A percentile compares a stretch with the other conserved stretches of the same genome.
Conservation (phyloP, 2,113 vertebrate species). For the Sphaerodactylus townsendi region DNA sequence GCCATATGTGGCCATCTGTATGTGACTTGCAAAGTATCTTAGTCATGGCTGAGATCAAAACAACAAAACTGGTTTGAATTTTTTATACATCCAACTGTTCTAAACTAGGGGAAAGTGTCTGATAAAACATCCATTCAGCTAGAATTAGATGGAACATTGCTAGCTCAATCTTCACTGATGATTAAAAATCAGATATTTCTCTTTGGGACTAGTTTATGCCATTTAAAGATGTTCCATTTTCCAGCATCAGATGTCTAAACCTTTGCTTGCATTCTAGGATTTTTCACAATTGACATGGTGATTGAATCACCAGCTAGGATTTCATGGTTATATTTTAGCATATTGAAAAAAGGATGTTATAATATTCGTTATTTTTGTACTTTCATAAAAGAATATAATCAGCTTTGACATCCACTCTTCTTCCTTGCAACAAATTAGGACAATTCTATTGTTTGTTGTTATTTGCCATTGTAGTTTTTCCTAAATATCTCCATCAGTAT, state of each 20-base stretch:
- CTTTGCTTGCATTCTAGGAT: slow-evolving; percentile 27
- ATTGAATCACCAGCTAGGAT: slow-evolving; percentile 37
- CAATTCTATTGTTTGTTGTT: slow-evolving; percentile 52
- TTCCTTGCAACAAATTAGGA: slow-evolving; percentile 58
- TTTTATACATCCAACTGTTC: slow-evolving; percentile 42
- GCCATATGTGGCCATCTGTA: slow-evolving; percentile 48
- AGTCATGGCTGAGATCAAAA: slow-evolving; percentile 27
- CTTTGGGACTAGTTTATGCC: neutral
- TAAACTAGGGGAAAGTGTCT: slow-evolving; percentile 8
- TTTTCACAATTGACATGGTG: slow-evolving; percentile 39
- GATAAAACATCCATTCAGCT: slow-evolving; percentile 41
- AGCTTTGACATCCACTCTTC: slow-evolving; percentile 45
- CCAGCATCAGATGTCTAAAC: slow-evolving; percentile 13
- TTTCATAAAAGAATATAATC: slow-evolving; percentile 29
- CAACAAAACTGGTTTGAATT: slow-evolving; percentile 32
- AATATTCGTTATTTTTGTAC: slow-evolving; percentile 19
- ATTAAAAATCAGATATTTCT: slow-evolving; percentile 39
- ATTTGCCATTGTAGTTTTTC: slow-evolving; percentile 43
- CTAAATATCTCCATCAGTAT: slow-evolving; percentile 46
- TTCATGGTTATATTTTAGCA: slow-evolving; percentile 41
- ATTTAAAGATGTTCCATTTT: slow-evolving; percentile 38
- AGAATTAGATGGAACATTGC: slow-evolving; percentile 36
- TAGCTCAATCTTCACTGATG: slow-evolving; percentile 20
- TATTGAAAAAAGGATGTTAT: slow-evolving; percentile 41
- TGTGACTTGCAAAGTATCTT: slow-evolving; percentile 46